Conservation (phyloP, 2,888 invertebrate species). For the Caenorhabditis sp. region DNA sequence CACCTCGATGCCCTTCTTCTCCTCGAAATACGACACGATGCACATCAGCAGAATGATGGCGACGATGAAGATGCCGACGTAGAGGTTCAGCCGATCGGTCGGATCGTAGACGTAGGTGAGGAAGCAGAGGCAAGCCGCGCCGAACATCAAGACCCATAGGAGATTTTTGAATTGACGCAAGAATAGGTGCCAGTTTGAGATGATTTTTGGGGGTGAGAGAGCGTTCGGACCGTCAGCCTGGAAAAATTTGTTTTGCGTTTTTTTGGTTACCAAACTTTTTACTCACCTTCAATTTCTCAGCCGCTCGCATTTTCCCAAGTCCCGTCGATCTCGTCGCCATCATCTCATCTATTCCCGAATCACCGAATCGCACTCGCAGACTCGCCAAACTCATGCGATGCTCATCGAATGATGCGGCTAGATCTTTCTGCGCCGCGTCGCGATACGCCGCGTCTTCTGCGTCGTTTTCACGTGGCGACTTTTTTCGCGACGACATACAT, state of each 20-base stretch:
- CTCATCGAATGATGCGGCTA: slow-evolving; percentile 48
- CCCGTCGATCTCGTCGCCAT: slow-evolving; percentile 49
- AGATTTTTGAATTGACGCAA: slow-evolving; percentile 62
- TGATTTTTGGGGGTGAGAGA: slow-evolving; percentile 55
- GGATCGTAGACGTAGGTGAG: slow-evolving; percentile 54
- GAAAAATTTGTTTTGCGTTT: too few relatives aligned
- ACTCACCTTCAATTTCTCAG: slow-evolving; percentile 31
- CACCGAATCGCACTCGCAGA: slow-evolving; percentile 47
- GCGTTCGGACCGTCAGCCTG: slow-evolving; percentile 56
- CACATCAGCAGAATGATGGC: slow-evolving; percentile 63
- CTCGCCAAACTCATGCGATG: slow-evolving; percentile 54
- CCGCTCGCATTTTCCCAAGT: slow-evolving; percentile 31
- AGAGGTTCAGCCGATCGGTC: slow-evolving; percentile 52
- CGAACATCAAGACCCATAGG: slow-evolving; percentile 64
- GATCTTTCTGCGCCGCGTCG: slow-evolving; percentile 3
- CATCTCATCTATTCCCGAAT: slow-evolving; percentile 46
- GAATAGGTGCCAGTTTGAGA: slow-evolving; percentile 58
- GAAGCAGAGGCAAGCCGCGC: slow-evolving; percentile 53
- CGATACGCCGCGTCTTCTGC: neutral
- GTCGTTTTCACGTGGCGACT: neutral
- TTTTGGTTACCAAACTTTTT: neutral
- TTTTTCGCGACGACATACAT: neutral
- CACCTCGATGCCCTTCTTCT: slow-evolving; percentile 57
- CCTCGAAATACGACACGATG: slow-evolving; percentile 56
- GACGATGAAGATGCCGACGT: slow-evolving; percentile 60